Evolutionary conservation across 2,113 vertebrate species (phyloP).

Genomic region (Colius striatus): DNA sequence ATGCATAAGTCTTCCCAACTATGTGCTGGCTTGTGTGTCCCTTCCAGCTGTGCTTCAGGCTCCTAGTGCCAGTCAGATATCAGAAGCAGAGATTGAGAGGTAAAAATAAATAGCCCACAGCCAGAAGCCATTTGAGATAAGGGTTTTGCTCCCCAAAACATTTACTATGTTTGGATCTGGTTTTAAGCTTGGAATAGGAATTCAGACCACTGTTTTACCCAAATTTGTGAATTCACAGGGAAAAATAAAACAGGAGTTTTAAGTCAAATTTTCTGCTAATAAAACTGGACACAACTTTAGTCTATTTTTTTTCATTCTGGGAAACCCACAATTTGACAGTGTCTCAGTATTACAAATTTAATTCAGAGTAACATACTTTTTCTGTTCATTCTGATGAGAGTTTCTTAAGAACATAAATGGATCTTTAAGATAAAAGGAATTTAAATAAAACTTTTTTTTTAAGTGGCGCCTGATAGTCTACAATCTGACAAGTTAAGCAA

Average conservation of each 20-base stretch:
- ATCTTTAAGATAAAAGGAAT: not conserved
- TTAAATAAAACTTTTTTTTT: not conserved
- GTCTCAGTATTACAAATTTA: not conserved
- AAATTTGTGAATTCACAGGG: fast-evolving
- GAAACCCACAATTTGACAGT: not conserved
- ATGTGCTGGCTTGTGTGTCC: not conserved
- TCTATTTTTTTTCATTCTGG: not conserved
- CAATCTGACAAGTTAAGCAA: slow-evolving; percentile 11
- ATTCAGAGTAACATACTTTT: not conserved
- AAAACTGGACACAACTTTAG: not conserved
- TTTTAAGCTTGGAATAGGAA: not conserved
- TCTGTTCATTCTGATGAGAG: not conserved
- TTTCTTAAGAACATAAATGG: not conserved
- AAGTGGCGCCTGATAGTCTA: not conserved
- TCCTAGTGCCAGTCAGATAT: not conserved
- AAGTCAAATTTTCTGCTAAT: not conserved
- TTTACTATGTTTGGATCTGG: not conserved
- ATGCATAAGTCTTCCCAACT: not conserved
- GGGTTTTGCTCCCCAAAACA: not conserved
- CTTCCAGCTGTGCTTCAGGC: not conserved
- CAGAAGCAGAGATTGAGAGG: not conserved
- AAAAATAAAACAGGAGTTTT: not conserved
- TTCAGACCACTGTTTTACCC: not conserved
- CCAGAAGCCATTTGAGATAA: not conserved
- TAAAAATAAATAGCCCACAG: not conserved